Base-by-base conservation (phyloP, 2,888 invertebrate species). In the Temnothorax unifasciatus region DNA sequence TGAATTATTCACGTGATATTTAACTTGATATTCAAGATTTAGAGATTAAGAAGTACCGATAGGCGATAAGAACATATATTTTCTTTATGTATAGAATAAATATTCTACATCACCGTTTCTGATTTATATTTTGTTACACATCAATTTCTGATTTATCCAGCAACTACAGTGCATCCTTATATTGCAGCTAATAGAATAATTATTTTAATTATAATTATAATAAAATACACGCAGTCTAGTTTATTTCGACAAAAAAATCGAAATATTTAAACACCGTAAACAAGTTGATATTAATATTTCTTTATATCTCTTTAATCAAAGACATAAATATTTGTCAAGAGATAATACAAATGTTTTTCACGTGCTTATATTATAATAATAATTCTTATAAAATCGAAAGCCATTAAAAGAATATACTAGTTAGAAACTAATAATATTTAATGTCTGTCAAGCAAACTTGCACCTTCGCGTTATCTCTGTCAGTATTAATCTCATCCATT, bases 401-500 rank as follows among this genome's bases (percentile, higher is more conserved):
- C 2, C 34, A 21, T 57, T 73, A 57, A 73, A 41, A 3, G 3
- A 73, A 18, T 41, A 25, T 1, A 71, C 5, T 15, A 57, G 21
- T 41, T 25, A 57, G 13, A 9, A 13, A 5, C 11, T 21, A 61
- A 73, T 25, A 25, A 61, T 13, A 29, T 61, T 68, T 44, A 29
- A 13, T 29, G 3, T 50, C 64, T 29, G 15, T 5, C 21, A 21
- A 15, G 9, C 8, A 71, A 57, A 41, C 4, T 57, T 3, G 18
- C 47, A 77, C 47, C 11, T 29, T 29, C 54, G 54, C 29, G 15
- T 44, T 47, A 34, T 38, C 21, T 71, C 29, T n/a, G n/a, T n/a
- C 71, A 34, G 25, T 71, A 34, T 69, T 73, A 81, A 81, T 81
- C 47, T 47, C 59, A 15, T 71, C 18, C 59, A 59, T 34, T 59